These are phyloP conservation scores for Steatornis caripensis DNA, from an alignment of 2,113 vertebrate species.

Conservation along the genomic window DNA sequence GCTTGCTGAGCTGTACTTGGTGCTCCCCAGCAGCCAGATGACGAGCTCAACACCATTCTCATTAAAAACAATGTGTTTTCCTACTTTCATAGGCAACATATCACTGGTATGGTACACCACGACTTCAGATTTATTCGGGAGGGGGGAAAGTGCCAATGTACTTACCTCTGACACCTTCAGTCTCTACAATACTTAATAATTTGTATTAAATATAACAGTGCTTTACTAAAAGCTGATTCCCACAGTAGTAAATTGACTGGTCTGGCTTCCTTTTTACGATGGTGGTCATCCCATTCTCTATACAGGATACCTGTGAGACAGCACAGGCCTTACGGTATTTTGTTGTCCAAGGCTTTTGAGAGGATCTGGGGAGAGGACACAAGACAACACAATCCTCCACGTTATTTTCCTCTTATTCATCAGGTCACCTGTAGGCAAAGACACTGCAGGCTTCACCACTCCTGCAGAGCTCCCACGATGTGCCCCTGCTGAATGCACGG, in stretches of 20 bases:
- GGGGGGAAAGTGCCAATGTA: background rate
- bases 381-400: background rate
- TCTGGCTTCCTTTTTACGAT: background rate
- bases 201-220: background rate
- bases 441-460: background rate
- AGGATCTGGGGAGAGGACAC: background rate
- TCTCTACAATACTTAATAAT: background rate
- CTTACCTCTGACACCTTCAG: background rate
- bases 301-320: background rate
- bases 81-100: accelerated
- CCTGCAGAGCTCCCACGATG: background rate
- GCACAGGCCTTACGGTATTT: background rate
- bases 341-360: background rate
- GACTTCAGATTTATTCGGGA: background rate
- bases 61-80: background rate
- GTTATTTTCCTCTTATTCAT: background rate
- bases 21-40: background rate
- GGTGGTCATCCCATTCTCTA: background rate
- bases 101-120: background rate
- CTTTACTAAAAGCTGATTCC: background rate
- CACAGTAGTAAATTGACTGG: background rate
- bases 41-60: background rate
- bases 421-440: background rate
- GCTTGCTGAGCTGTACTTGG: background rate
- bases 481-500: background rate